A percentile compares a stretch with the other conserved stretches of the same genome.
Evolutionary conservation across 2,113 vertebrate genomes (phyloP).

Genomic region (Ploceus nigricollis): DNA sequence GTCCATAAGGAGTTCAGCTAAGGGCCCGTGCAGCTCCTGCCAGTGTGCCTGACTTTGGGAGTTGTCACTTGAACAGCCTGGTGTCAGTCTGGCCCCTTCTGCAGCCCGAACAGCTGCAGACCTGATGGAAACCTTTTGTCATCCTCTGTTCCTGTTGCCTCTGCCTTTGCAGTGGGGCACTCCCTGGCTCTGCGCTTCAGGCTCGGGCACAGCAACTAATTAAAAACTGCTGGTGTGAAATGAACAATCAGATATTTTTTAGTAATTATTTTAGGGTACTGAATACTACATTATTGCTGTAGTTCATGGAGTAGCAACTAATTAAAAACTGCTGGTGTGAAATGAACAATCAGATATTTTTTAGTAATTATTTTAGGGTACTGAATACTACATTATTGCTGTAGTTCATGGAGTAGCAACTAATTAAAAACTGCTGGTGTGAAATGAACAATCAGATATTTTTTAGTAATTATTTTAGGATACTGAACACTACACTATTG

Average conservation of each 20-base stretch:
- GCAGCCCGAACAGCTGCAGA: neutral
- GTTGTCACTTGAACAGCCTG: neutral
- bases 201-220: neutral
- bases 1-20: too few relatives aligned
- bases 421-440: too few relatives aligned
- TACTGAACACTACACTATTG: too few relatives aligned
- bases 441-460: too few relatives aligned
- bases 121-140: neutral
- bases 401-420: neutral
- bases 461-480: too few relatives aligned
- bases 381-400: neutral
- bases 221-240: neutral
- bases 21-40: neutral
- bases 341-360: neutral
- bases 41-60: neutral
- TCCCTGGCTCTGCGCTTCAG: neutral
- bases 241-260: neutral
- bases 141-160: neutral
- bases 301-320: neutral
- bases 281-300: neutral
- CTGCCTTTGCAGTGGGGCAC: rapidly evolving
- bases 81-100: neutral
- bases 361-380: neutral
- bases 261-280: neutral
- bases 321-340: neutral